A percentile compares a stretch with the other conserved stretches of the same genome.
These are phyloP conservation scores for Slavum lentiscoides DNA, from an alignment of 2,888 invertebrate genomes.

Conservation along the genomic window DNA sequence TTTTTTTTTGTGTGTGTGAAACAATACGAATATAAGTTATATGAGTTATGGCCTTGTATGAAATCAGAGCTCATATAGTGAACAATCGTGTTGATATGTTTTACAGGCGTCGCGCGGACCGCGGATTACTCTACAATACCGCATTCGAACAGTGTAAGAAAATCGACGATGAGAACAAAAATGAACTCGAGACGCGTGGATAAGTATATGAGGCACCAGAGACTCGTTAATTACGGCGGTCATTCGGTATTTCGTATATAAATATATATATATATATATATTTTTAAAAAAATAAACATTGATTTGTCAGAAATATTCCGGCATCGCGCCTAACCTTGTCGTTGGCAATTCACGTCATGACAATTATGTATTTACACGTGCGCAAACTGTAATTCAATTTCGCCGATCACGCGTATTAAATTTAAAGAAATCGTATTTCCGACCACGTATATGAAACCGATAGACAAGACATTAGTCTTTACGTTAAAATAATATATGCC, in stretches of 20 bases:
- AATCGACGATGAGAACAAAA: background rate
- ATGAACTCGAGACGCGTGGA: background rate
- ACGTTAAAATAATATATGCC: background rate
- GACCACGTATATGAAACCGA: background rate
- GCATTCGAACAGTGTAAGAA: background rate
- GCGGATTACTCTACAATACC: background rate
- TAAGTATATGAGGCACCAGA: too few relatives aligned
- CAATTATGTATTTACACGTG: too few relatives aligned
- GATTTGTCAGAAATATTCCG: background rate
- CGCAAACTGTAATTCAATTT: background rate
- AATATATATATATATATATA: too few relatives aligned
- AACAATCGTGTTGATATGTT: background rate
- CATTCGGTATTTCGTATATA: background rate
- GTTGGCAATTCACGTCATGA: background rate
- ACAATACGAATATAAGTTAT: too few relatives aligned
- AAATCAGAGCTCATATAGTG: background rate
- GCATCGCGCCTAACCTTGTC: background rate
- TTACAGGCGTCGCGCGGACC: background rate
- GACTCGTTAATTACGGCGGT: background rate
- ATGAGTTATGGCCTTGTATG: background rate
- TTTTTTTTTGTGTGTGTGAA: too few relatives aligned
- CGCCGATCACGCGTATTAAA: constrained; percentile 10
- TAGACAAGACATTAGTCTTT: background rate
- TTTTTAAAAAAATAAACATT: too few relatives aligned
- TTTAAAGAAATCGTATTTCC: background rate